Conservation (phyloP, 2,113 vertebrate species). For the Naja naja region DNA sequence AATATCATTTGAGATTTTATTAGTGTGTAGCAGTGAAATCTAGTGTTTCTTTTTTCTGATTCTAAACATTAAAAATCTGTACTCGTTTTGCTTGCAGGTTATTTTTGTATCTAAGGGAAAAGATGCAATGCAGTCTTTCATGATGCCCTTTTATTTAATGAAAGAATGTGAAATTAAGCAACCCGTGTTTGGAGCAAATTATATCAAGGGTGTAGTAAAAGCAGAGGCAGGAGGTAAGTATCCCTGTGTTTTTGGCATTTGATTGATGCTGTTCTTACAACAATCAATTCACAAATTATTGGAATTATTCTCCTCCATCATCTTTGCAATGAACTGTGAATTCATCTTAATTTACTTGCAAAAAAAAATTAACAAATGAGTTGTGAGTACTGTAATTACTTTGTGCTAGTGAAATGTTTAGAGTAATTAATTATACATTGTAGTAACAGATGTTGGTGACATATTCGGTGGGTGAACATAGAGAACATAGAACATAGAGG, state of each 20-base stretch:
- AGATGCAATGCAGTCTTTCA: constrained; percentile 89
- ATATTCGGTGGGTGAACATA: not conserved
- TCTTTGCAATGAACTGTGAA: not conserved
- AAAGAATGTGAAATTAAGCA: constrained; percentile 97
- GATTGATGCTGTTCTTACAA: not conserved
- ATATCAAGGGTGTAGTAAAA: constrained; percentile 85
- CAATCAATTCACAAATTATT: not conserved
- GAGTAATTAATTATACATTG: not conserved
- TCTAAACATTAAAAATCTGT: not conserved
- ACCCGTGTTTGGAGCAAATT: constrained; percentile 95
- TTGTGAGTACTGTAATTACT: not conserved
- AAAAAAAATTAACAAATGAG: not conserved
- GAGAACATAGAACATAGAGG: not conserved
- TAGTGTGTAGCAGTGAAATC: not conserved
- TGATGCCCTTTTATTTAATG: constrained; percentile 97
- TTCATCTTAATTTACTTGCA: not conserved
- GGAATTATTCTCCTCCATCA: not conserved
- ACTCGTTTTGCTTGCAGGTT: constrained; percentile 71
- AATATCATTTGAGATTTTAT: not conserved
- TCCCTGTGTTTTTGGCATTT: not conserved
- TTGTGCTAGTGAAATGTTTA: not conserved
- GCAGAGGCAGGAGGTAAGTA: constrained; percentile 88
- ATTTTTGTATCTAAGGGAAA: constrained; percentile 92
- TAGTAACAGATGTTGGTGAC: not conserved
- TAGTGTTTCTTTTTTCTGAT: constrained; percentile 21